Evolutionary conservation across 2,888 invertebrate species (phyloP).

Genomic region (Tetrapedia diversipes): DNA sequence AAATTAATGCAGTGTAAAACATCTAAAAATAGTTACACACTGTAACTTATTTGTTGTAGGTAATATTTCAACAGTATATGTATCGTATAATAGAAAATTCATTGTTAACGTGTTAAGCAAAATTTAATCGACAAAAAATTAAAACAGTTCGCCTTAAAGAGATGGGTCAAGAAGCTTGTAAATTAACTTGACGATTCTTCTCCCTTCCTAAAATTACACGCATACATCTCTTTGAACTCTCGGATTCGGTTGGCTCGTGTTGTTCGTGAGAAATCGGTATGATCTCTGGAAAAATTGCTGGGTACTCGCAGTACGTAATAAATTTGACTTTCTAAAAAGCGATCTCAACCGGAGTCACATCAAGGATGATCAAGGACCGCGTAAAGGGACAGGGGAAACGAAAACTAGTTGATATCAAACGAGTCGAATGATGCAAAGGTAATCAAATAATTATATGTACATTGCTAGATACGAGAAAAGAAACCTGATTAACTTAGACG

Average conservation of each 20-base stretch:
- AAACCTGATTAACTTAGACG: constrained; percentile 63
- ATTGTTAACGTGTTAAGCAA: too few relatives aligned
- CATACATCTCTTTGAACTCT: neutral
- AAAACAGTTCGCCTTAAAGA: too few relatives aligned
- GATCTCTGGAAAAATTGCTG: neutral
- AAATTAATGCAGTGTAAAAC: too few relatives aligned
- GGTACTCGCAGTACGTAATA: neutral
- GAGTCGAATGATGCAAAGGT: constrained; percentile 48
- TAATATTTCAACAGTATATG: too few relatives aligned
- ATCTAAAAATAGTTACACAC: too few relatives aligned
- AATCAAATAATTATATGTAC: constrained; percentile 61
- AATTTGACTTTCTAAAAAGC: constrained; percentile 34
- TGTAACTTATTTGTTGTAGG: too few relatives aligned
- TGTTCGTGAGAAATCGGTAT: neutral
- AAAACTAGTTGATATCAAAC: constrained; percentile 60
- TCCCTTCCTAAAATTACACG: neutral
- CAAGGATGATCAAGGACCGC: constrained; percentile 27
- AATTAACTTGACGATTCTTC: neutral
- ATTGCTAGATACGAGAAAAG: constrained; percentile 52
- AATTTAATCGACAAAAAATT: too few relatives aligned
- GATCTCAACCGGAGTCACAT: constrained; percentile 1
- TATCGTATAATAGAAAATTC: too few relatives aligned
- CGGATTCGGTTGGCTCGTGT: neutral
- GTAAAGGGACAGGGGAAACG: constrained; percentile 38
- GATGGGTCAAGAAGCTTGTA: too few relatives aligned